Percentiles rank a stretch among this genome's conserved stretches.
Conservation (phyloP, 1,140 invertebrate genomes). For the Physella acuta region DNA sequence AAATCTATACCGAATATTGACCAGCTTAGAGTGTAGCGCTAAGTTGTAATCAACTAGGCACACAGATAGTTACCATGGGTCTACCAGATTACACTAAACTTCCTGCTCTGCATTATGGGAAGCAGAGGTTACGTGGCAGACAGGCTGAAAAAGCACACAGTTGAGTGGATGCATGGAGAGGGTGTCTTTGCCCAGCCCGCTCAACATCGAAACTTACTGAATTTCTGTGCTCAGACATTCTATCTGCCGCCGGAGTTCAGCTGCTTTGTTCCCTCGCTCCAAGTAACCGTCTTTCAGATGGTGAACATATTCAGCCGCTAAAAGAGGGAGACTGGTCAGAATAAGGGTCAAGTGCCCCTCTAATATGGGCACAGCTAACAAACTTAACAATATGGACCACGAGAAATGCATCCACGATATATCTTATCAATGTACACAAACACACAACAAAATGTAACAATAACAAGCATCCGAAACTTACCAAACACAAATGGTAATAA, state of each 20-base stretch:
- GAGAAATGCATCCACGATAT: neutral
- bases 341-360: constrained; percentile 29
- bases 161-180: neutral
- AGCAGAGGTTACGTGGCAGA: too few species aligned
- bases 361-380: constrained; percentile 26
- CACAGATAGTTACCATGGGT: constrained; percentile 18
- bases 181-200: constrained; percentile 3
- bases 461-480: neutral
- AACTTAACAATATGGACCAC: constrained; percentile 16
- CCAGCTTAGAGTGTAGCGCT: neutral
- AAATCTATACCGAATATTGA: too few species aligned
- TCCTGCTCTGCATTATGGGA: neutral
- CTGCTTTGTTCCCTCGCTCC: constrained; percentile 25
- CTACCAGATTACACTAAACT: neutral
- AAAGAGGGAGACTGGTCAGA: constrained; percentile 31
- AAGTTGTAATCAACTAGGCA: constrained; percentile 10
- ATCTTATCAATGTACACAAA: neutral
- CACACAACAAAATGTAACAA: neutral
- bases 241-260: constrained; percentile 24
- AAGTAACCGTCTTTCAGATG: constrained; percentile 24
- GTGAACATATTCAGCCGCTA: constrained; percentile 27
- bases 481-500: neutral
- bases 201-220: constrained; percentile 27
- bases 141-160: neutral
- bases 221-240: constrained; percentile 26